Evolutionary conservation across 2,888 invertebrate genomes (phyloP).

Genomic region (Epinotia ramella): DNA sequence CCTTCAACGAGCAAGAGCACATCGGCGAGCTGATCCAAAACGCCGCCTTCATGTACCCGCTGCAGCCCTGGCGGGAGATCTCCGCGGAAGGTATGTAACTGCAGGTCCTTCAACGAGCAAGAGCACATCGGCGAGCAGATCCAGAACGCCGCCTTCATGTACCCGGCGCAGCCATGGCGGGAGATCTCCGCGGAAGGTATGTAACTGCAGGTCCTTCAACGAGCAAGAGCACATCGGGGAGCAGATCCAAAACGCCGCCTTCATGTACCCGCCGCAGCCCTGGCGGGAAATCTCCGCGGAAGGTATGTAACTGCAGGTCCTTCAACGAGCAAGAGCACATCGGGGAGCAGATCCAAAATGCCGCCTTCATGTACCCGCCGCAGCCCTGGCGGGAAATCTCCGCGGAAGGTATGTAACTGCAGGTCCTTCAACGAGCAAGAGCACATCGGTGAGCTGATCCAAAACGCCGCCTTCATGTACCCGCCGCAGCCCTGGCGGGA

Average conservation of each 20-base stretch:
- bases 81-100: too few species aligned
- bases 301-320: constrained; percentile 79
- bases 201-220: background rate
- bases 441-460: too few species aligned
- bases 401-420: too few species aligned
- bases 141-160: constrained; percentile 99
- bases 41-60: too few species aligned
- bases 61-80: too few species aligned
- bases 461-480: too few species aligned
- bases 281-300: constrained; percentile 98
- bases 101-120: constrained; percentile 97
- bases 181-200: constrained; percentile 96
- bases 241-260: constrained; percentile 99
- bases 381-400: too few species aligned
- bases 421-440: too few species aligned
- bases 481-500: too few species aligned
- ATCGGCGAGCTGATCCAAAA: constrained; percentile 89
- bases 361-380: too few species aligned
- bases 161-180: constrained; percentile 98
- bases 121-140: constrained; percentile 99
- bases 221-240: constrained; percentile 99
- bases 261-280: constrained; percentile 99
- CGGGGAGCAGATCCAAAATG: constrained; percentile 87
- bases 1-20: constrained; percentile 97
- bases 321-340: constrained; percentile 89